Percentiles rank a stretch among this genome's conserved stretches.
Conservation (phyloP, 2,797 vertebrate species). For the Sebastes melanostomus region DNA sequence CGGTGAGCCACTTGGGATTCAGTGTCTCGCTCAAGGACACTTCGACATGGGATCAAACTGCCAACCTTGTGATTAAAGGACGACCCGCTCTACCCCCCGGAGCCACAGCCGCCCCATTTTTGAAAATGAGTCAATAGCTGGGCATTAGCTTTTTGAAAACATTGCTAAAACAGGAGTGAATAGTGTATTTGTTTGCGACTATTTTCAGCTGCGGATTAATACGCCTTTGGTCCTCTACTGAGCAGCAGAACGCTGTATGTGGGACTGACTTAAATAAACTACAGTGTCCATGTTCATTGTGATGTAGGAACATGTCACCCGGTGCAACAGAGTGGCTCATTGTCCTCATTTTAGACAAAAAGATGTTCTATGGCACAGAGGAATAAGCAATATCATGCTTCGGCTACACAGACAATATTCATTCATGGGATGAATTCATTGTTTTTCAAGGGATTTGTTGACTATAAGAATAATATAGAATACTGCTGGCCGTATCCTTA, state of each 20-base stretch:
- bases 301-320: too few relatives aligned
- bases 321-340: neutral
- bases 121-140: neutral
- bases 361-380: too few relatives aligned
- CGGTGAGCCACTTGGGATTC: too few relatives aligned
- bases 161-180: neutral
- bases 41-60: too few relatives aligned
- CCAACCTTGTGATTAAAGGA: too few relatives aligned
- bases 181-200: neutral
- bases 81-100: too few relatives aligned
- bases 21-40: too few relatives aligned
- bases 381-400: too few relatives aligned
- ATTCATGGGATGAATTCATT: neutral
- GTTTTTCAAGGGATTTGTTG: slow-evolving; percentile 18
- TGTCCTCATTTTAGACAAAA: neutral
- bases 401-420: neutral
- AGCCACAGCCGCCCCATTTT: too few relatives aligned
- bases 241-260: neutral
- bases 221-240: neutral
- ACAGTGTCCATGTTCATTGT: neutral
- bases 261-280: neutral
- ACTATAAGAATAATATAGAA: neutral
- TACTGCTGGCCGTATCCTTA: neutral
- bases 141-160: neutral
- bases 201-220: neutral